Evolutionary conservation across 1,140 invertebrate genomes (phyloP).

Genomic region (Lanistes nyassanus): DNA sequence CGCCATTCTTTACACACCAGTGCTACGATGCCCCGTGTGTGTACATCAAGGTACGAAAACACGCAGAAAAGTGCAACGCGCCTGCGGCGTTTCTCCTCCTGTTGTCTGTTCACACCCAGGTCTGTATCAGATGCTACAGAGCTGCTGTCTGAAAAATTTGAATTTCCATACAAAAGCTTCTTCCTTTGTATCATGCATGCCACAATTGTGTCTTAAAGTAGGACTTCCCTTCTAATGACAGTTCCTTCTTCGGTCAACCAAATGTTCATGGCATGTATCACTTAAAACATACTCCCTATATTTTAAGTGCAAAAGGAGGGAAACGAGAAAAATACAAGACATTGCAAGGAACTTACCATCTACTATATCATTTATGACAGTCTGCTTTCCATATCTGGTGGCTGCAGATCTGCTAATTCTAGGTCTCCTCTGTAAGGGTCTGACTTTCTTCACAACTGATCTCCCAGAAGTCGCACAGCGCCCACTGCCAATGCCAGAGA

Average conservation of each 20-base stretch:
- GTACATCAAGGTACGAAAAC: constrained; percentile 50
- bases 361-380: background rate
- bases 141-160: background rate
- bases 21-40: constrained; percentile 37
- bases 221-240: too few species aligned
- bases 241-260: too few species aligned
- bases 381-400: background rate
- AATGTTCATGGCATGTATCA: too few species aligned
- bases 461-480: background rate
- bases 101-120: background rate
- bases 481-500: background rate
- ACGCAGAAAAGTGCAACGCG: constrained; percentile 45
- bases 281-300: too few species aligned
- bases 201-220: too few species aligned
- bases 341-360: constrained; percentile 9
- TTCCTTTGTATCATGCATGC: too few species aligned
- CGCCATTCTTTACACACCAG: constrained; percentile 53
- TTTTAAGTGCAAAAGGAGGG: background rate
- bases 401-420: background rate
- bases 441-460: background rate
- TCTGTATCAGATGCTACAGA: too few species aligned
- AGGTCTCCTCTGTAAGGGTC: background rate
- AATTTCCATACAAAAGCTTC: background rate
- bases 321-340: constrained; percentile 1
- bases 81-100: constrained; percentile 32